Evolutionary conservation across 2,113 vertebrate species (phyloP).

Genomic region (Formicarius rufipectus): DNA sequence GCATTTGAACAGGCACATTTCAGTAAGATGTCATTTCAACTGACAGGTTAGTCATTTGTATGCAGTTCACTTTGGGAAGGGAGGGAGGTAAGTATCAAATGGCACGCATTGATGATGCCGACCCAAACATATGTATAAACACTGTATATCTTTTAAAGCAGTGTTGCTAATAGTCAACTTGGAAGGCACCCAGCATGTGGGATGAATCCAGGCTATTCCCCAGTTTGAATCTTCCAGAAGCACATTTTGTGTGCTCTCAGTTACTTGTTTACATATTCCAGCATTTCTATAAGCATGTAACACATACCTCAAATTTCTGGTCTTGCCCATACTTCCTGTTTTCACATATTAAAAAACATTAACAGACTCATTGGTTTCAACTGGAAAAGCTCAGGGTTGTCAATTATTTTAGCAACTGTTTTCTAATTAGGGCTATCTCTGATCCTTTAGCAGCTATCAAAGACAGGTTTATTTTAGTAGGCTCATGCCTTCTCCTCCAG

Average conservation of each 20-base stretch:
- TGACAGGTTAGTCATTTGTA: not conserved
- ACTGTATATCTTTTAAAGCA: not conserved
- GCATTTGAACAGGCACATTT: not conserved
- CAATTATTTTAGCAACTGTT: not conserved
- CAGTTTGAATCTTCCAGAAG: not conserved
- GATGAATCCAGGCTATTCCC: not conserved
- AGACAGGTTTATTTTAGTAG: not conserved
- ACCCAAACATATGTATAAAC: not conserved
- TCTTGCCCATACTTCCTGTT: not conserved
- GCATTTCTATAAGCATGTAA: not conserved
- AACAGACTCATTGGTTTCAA: not conserved
- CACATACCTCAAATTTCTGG: not conserved
- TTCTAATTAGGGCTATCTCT: not conserved
- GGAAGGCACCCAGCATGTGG: not conserved
- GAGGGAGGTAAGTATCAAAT: not conserved
- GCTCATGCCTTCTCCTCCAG: not conserved
- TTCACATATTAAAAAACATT: not conserved
- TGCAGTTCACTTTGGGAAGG: not conserved
- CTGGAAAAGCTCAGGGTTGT: not conserved
- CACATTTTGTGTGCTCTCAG: not conserved
- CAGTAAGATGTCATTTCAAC: not conserved
- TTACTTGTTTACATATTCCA: not conserved
- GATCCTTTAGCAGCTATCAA: not conserved
- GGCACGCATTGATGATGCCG: not conserved
- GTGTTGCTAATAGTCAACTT: not conserved